Evolutionary conservation across 2,888 invertebrate species (phyloP).

Genomic region (Agrotis segetum): DNA sequence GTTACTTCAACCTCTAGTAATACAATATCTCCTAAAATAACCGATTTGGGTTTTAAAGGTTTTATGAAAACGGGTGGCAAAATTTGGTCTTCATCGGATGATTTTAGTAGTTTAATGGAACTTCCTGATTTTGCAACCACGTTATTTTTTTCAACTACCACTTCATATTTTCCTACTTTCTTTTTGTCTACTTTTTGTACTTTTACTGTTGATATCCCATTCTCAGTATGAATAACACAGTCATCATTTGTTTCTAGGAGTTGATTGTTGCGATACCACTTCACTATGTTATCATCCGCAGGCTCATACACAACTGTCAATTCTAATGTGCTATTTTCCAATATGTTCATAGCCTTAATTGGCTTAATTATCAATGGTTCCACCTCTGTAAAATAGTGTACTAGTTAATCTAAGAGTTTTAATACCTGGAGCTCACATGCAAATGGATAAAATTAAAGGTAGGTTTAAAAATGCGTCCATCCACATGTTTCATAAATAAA

Average conservation of each 20-base stretch:
- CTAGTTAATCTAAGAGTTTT: slow-evolving; percentile 57
- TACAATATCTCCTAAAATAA: slow-evolving; percentile 94
- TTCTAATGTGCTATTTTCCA: slow-evolving; percentile 93
- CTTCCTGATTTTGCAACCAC: slow-evolving; percentile 95
- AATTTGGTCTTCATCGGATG: slow-evolving; percentile 91
- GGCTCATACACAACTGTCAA: slow-evolving; percentile 94
- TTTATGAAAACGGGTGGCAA: slow-evolving; percentile 94
- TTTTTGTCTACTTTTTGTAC: slow-evolving; percentile 93
- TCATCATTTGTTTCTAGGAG: slow-evolving; percentile 93
- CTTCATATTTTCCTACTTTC: slow-evolving; percentile 97
- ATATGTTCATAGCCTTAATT: slow-evolving; percentile 94
- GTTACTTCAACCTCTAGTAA: slow-evolving; percentile 95
- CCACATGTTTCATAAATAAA: not conserved
- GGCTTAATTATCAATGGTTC: slow-evolving; percentile 94
- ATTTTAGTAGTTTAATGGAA: slow-evolving; percentile 94
- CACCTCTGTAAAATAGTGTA: slow-evolving; percentile 85
- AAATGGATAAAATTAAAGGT: slow-evolving; percentile 8
- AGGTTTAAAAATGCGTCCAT: not conserved
- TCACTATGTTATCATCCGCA: slow-evolving; percentile 93
- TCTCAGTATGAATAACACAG: slow-evolving; percentile 90
- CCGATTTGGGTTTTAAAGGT: slow-evolving; percentile 93
- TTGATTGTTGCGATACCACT: slow-evolving; percentile 96
- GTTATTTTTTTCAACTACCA: slow-evolving; percentile 94
- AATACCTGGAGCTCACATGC: slow-evolving; percentile 21
- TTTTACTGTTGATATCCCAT: slow-evolving; percentile 92